Evolutionary conservation across 2,113 vertebrate species (phyloP), one percentile per base, ranked within the genome.

Genomic region (Sterna hirundo): DNA sequence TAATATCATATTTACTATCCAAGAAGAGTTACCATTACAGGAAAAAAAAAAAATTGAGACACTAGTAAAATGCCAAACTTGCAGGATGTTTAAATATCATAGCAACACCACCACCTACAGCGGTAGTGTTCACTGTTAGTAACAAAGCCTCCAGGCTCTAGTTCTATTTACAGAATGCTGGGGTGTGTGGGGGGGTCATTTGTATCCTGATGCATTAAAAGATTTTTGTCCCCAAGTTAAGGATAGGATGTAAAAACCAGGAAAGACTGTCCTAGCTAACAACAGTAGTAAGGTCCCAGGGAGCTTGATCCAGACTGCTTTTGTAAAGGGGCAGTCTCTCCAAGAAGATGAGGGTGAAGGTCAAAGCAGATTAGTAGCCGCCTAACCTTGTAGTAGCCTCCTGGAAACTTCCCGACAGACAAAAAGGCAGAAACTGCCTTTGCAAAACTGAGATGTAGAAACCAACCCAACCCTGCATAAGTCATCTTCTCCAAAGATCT

Each of bases 401-500:
- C 52, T 47, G 47, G 74, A 78, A 94, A 26, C 11, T 27, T 71
- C 27, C 6, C 30, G 60, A 69, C 6, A 84, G 10, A 61, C 9
- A 66, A 40, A 71, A 29, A 0, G 0, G 42, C 16, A 91, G 23
- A 65, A 93, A 85, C 21, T 12, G 17, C 13, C 17, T 23, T 51
- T 55, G n/a, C 18, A 79, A 78, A 78, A n/a, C 0, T 29, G 26
- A 49, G 26, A 51, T 9, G 4, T 9, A 49, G 47, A 81, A 88
- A 82, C 9, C 40, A 83, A 46, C 2, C 5, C 34, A 89, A 10
- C 14, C 9, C 52, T n/a, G 3, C 2, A 0, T 19, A 88, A 49
- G 3, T 26, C 25, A 38, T 20, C 14, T 51, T 49, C 52, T 61
- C 30, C 36, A 44, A 62, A 76, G 26, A 51, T 14, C 23, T 78